Evolutionary conservation across 2,113 vertebrate genomes (phyloP).

Genomic region (Tauraco erythrolophus): DNA sequence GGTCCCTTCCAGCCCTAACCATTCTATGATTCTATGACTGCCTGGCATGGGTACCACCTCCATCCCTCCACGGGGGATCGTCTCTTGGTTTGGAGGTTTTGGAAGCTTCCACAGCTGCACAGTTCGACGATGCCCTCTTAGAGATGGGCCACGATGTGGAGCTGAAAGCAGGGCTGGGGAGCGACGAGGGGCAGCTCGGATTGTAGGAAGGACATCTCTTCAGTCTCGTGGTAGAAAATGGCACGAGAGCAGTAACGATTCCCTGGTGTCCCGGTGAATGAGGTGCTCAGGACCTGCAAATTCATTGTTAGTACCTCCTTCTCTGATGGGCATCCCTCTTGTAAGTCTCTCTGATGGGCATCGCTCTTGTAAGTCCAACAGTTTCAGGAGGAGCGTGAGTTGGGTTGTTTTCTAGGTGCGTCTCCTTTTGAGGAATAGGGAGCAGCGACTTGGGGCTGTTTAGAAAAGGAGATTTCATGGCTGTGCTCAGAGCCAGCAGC

Average conservation of each 20-base stretch:
- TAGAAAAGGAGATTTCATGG: not conserved
- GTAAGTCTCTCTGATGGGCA: not conserved
- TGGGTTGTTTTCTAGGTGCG: not conserved
- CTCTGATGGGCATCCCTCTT: not conserved
- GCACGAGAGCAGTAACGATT: not conserved
- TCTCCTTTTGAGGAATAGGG: not conserved
- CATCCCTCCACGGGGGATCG: fast-evolving
- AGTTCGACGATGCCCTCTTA: not conserved
- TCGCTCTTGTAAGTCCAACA: not conserved
- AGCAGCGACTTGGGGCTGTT: not conserved
- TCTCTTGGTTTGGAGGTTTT: no score
- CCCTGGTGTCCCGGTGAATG: fast-evolving
- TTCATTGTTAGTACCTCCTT: not conserved
- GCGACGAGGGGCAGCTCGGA: not conserved
- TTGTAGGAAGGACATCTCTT: not conserved
- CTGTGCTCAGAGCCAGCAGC: constrained; percentile 18
- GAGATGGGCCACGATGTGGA: fast-evolving
- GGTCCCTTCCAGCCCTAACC: no score
- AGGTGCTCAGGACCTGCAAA: not conserved
- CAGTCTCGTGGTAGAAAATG: not conserved
- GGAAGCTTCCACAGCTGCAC: not conserved
- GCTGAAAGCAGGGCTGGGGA: not conserved
- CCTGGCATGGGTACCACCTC: not conserved
- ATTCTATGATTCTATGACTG: no score
- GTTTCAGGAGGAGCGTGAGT: not conserved